These are phyloP conservation scores for Leptothorax acervorum DNA, from an alignment of 2,888 invertebrate species.

Conservation along the genomic window DNA sequence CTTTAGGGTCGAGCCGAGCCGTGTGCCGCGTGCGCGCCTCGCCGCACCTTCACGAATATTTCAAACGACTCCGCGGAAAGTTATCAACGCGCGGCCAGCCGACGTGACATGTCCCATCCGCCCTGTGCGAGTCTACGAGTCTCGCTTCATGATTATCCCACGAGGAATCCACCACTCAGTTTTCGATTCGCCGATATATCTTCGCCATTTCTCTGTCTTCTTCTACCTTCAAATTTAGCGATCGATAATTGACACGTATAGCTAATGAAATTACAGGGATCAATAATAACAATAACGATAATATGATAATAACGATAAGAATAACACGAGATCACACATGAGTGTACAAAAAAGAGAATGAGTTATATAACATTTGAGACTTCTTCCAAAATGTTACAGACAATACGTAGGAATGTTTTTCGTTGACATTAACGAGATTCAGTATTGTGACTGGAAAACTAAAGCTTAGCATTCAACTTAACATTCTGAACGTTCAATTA, in stretches of 20 bases:
- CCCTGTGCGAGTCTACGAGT: neutral
- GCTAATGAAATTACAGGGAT: neutral
- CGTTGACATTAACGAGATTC: too few relatives aligned
- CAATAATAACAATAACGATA: neutral
- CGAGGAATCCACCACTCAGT: neutral
- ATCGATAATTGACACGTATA: neutral
- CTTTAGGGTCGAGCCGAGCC: slow-evolving; percentile 32
- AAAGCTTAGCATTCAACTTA: too few relatives aligned
- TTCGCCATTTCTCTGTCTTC: neutral
- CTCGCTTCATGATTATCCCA: slow-evolving; percentile 23
- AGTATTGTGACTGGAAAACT: too few relatives aligned
- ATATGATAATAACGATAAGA: neutral
- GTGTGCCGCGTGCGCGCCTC: neutral
- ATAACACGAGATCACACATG: neutral
- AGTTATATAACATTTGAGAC: neutral
- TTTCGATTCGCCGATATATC: neutral
- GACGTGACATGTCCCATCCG: slow-evolving; percentile 18
- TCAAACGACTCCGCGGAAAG: slow-evolving; percentile 40
- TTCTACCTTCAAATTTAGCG: neutral
- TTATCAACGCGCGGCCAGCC: slow-evolving; percentile 34
- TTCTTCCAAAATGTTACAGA: neutral
- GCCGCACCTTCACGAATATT: slow-evolving; percentile 48
- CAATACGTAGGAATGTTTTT: too few relatives aligned
- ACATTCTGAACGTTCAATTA: too few relatives aligned
- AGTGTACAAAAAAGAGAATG: neutral